Base-by-base conservation (phyloP, 2,113 vertebrate genomes). In the Semicossyphus pulcher region DNA sequence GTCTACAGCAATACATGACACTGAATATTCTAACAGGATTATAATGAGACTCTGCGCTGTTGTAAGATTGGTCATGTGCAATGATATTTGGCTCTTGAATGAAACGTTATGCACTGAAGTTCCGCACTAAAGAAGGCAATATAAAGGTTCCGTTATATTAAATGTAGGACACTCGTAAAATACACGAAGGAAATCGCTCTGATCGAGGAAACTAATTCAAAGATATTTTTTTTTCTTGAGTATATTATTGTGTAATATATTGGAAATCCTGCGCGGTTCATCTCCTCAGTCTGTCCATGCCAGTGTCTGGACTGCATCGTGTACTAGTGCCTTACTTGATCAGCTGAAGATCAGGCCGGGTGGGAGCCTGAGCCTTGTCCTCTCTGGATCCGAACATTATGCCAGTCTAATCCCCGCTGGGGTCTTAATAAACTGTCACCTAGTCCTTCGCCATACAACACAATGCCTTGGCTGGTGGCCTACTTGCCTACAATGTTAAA, bases 281-380 rank as follows among this genome's bases (percentile, higher is more conserved):
- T 69, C 67, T 80, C 65, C 58, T 76, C 39, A 54, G 61, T 87
- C 63, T 73, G 48, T 80, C 63, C 52, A 32, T 48, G 49, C 78
- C 81, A 73, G 69, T 76, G 81, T 93, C 83, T 86, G 90, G 80
- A 87, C 91, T 90, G 90, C 86, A 83, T 92, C 77, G 81, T 91
- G 85, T 92, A 90, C 76, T 93, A 92, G 93, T 95, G 94, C 94
- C 94, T 95, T 95, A 95, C 76, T 91, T 81, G 89, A 86, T 84
- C 86, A 81, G 88, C 75, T 83, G 81, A 76, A 74, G 57, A 81
- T 73, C 72, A 78, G 84, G 76, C 83, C 78, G 59, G 81, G 72
- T 81, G 75, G 75, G 73, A 79, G 78, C 80, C 80, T 78, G 74
- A 80, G 81, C 72, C 80, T 85, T 76, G 72, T 85, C 66, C 81